Conservation (phyloP, 37 sponge, comb jelly and placozoan species). For the Chondrilla cf. caribensis region DNA sequence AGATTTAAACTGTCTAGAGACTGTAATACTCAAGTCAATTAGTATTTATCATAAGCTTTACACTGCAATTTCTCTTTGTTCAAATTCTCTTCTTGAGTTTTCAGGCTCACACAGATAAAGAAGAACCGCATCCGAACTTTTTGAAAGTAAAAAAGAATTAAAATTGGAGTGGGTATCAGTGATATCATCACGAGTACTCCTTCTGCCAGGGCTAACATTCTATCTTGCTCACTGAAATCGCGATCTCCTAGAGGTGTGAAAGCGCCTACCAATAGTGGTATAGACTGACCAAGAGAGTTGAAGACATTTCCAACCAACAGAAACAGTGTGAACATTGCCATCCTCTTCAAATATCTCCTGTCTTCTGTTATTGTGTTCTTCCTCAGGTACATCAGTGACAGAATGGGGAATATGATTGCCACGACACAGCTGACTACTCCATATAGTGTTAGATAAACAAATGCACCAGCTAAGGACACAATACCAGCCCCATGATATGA, state of each 20-base stretch:
- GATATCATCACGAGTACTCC: not conserved
- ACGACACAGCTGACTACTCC: not conserved
- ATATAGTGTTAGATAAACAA: not conserved
- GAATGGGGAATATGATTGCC: not conserved
- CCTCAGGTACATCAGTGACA: not conserved
- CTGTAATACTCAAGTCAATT: too few species aligned
- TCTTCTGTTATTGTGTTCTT: not conserved
- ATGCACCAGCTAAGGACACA: not conserved
- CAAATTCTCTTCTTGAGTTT: too few species aligned
- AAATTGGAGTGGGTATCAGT: conserved; percentile 1
- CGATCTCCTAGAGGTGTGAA: not conserved
- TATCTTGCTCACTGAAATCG: too few species aligned
- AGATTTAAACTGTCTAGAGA: too few species aligned
- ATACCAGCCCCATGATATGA: not conserved
- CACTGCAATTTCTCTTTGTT: too few species aligned
- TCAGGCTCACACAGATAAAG: too few species aligned
- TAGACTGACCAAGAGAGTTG: not conserved
- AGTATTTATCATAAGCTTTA: too few species aligned
- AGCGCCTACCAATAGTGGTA: not conserved
- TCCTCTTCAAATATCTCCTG: too few species aligned
- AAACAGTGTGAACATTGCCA: not conserved
- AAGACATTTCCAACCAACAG: not conserved
- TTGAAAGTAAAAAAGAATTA: conserved; percentile 12
- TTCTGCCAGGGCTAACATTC: too few species aligned
- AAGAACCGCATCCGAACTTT: not conserved